phyloP scores from a whole-genome alignment of 2,888 invertebrate species.

The Pseudococcus jackbeardsleyi region DNA sequence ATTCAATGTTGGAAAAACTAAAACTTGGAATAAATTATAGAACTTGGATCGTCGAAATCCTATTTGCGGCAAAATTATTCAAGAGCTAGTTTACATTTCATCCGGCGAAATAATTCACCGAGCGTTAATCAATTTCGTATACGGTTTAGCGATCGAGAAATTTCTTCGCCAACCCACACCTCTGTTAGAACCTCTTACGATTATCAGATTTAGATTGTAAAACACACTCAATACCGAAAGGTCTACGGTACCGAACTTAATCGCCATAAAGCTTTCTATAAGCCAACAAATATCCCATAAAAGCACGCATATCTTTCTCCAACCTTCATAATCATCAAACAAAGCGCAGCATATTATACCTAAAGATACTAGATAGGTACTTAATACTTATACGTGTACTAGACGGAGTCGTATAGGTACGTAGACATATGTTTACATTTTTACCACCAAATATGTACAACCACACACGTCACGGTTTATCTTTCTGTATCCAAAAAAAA shows the following conservation, averaged over 20 bases:
- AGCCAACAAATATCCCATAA: conserved; percentile 25
- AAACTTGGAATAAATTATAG: too few relatives aligned
- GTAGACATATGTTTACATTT: too few relatives aligned
- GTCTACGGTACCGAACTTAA: not conserved
- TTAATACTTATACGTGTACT: not conserved
- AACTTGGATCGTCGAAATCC: too few relatives aligned
- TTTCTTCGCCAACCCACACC: conserved; percentile 4
- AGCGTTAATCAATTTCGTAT: not conserved
- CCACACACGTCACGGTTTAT: too few relatives aligned
- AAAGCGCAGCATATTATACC: not conserved
- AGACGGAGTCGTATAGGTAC: too few relatives aligned
- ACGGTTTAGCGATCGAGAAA: not conserved
- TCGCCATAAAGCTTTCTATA: conserved; percentile 10
- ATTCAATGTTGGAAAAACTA: too few relatives aligned
- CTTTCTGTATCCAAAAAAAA: too few relatives aligned
- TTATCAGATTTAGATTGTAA: not conserved
- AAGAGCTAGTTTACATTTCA: not conserved
- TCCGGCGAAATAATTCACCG: not conserved
- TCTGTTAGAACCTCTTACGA: not conserved
- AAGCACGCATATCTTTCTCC: conserved; percentile 2
- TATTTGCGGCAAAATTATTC: too few relatives aligned
- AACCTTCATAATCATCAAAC: not conserved
- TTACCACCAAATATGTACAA: too few relatives aligned
- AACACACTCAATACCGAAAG: not conserved
- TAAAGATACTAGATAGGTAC: not conserved